These are phyloP conservation scores for Ctena decussata DNA, from an alignment of 2,888 invertebrate genomes.

Conservation along the genomic window DNA sequence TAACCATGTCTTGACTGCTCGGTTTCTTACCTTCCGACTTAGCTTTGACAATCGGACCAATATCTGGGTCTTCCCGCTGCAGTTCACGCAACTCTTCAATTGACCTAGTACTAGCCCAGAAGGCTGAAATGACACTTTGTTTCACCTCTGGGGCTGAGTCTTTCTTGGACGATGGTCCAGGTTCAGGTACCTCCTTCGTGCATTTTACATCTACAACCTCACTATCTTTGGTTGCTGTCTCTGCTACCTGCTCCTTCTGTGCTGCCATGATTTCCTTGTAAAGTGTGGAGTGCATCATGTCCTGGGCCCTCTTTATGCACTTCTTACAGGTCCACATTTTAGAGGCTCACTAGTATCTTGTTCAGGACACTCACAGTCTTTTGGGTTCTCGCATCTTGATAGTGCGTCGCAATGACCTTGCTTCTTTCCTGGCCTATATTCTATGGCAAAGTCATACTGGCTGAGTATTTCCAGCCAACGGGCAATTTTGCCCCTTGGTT, in stretches of 20 bases:
- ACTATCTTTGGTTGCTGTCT: background rate
- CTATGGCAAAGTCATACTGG: constrained; percentile 30
- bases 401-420: constrained; percentile 34
- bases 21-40: background rate
- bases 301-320: constrained; percentile 21
- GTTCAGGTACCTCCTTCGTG: background rate
- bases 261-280: background rate
- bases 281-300: background rate
- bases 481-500: background rate
- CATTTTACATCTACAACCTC: background rate
- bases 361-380: constrained; percentile 20
- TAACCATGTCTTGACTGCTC: background rate
- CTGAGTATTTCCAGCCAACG: constrained; percentile 27
- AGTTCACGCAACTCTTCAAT: no score
- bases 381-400: constrained; percentile 29
- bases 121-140: background rate
- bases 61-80: no score
- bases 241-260: background rate
- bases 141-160: background rate
- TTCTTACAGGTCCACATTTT: constrained; percentile 21
- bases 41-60: background rate
- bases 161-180: background rate
- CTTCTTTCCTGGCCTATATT: constrained; percentile 31
- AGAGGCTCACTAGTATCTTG: background rate
- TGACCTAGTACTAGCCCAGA: background rate